phyloP scores from a whole-genome alignment of 2,888 invertebrate species.

The Neocrepidodera transversa region DNA sequence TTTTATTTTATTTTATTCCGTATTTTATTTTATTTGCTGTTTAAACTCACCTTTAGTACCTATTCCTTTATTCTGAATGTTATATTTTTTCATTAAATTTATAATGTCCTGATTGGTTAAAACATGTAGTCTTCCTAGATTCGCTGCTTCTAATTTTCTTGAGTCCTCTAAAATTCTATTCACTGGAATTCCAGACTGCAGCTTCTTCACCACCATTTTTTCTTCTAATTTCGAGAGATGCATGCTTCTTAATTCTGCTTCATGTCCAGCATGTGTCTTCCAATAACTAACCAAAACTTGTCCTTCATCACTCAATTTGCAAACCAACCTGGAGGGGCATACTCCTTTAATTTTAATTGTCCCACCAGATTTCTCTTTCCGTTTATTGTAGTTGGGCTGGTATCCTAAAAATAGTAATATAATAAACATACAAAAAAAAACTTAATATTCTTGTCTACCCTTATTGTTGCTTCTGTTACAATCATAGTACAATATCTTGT shows the following conservation, averaged over 20 bases:
- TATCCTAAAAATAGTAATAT: constrained; percentile 7
- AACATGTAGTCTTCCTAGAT: constrained; percentile 27
- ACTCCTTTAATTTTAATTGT: constrained; percentile 26
- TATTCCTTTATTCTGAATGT: no score
- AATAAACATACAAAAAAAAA: constrained; percentile 15
- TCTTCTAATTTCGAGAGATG: constrained; percentile 34
- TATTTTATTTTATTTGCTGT: no score
- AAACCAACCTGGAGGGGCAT: constrained; percentile 31
- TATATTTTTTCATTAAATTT: no score
- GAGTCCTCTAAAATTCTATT: constrained; percentile 33
- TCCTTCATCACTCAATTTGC: constrained; percentile 20
- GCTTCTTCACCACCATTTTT: constrained; percentile 27
- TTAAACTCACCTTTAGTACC: no score
- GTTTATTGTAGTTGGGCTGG: constrained; percentile 13
- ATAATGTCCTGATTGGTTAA: constrained; percentile 23
- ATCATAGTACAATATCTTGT: no score
- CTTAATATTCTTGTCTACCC: constrained; percentile 11
- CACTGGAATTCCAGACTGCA: constrained; percentile 24
- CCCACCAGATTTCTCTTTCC: constrained; percentile 27
- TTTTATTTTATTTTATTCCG: no score
- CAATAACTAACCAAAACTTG: constrained; percentile 28
- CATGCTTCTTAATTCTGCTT: constrained; percentile 30
- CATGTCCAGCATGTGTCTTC: constrained; percentile 39
- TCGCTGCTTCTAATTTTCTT: constrained; percentile 24
- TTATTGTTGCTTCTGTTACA: constrained; percentile 30